Evolutionary conservation across 2,888 invertebrate genomes (phyloP).

Genomic region (Anticlea derivata): DNA sequence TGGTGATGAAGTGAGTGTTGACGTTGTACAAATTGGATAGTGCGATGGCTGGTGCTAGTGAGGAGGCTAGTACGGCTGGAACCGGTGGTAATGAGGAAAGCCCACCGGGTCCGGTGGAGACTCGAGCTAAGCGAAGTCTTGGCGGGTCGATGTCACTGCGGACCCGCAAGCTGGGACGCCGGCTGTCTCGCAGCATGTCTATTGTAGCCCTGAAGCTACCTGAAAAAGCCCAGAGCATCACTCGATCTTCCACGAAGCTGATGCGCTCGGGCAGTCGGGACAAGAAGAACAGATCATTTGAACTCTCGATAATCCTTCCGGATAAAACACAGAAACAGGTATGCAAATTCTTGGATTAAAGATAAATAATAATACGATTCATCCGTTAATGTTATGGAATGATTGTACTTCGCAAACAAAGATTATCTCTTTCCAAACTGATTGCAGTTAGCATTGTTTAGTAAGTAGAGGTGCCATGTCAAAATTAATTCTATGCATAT

Average conservation of each 20-base stretch:
- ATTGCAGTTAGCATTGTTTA: background rate
- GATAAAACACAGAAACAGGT: constrained; percentile 87
- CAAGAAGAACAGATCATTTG: constrained; percentile 83
- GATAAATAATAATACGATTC: too few relatives aligned
- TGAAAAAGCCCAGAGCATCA: constrained; percentile 85
- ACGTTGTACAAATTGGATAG: constrained; percentile 59
- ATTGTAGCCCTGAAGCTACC: constrained; percentile 81
- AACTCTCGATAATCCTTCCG: constrained; percentile 86
- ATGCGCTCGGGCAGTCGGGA: constrained; percentile 83
- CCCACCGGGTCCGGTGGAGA: constrained; percentile 44
- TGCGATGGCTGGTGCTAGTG: constrained; percentile 77
- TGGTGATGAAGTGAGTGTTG: constrained; percentile 71
- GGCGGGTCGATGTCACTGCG: constrained; percentile 79
- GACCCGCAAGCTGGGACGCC: constrained; percentile 78
- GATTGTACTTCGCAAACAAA: background rate
- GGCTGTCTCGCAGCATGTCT: constrained; percentile 82
- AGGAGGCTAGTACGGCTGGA: constrained; percentile 54
- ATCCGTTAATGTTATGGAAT: too few relatives aligned
- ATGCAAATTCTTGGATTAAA: too few relatives aligned
- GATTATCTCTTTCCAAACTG: background rate
- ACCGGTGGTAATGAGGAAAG: constrained; percentile 52
- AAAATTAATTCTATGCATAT: constrained; percentile 5
- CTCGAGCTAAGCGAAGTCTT: constrained; percentile 66
- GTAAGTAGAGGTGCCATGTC: background rate
- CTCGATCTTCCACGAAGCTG: constrained; percentile 83